These are phyloP conservation scores for Tadarida brasiliensis DNA, from an alignment of 2,797 vertebrate genomes.

Conservation along the genomic window DNA sequence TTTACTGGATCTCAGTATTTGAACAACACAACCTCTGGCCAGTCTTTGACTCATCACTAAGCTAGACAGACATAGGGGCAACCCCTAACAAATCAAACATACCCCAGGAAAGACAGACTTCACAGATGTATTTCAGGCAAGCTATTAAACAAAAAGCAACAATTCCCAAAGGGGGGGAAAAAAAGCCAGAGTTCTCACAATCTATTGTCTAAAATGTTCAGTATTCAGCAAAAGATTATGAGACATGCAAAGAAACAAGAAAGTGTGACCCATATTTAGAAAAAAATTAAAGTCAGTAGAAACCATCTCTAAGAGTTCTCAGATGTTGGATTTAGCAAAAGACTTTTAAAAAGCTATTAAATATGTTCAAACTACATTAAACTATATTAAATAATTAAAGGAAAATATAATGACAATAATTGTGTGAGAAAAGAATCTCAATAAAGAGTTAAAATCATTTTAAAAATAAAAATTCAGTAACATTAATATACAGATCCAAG, in stretches of 20 bases:
- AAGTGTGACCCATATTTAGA: background rate
- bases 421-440: conserved; percentile 3
- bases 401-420: background rate
- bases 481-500: background rate
- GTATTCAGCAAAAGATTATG: background rate
- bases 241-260: background rate
- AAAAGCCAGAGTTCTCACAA: background rate
- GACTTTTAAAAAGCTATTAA: conserved; percentile 39
- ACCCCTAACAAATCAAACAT: background rate
- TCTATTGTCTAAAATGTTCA: background rate
- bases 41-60: background rate
- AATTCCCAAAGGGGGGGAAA: background rate
- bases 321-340: background rate
- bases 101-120: background rate
- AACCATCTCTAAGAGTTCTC: background rate
- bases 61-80: background rate
- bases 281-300: conserved; percentile 17
- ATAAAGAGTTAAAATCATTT: background rate
- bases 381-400: background rate
- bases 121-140: background rate
- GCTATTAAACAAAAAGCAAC: background rate
- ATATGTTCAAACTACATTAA: conserved; percentile 29
- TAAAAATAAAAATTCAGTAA: conserved; percentile 20
- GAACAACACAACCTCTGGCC: too few species aligned
- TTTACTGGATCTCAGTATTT: too few species aligned